Evolutionary conservation across 2,888 invertebrate genomes (phyloP), one percentile per base, ranked within the genome.

Genomic region (Acronicta leporina): DNA sequence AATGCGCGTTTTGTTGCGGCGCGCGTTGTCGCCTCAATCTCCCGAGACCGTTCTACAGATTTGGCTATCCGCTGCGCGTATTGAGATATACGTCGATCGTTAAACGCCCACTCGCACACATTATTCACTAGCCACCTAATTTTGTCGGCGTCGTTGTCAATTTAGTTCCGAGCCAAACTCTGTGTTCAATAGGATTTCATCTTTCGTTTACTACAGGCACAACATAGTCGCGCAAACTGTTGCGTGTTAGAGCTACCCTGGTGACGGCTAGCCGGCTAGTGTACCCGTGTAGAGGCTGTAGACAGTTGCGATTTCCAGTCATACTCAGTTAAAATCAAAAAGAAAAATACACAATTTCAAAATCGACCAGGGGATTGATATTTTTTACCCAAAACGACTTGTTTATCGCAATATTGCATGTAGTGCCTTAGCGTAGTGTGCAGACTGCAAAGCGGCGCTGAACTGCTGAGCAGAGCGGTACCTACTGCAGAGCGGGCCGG

Each of bases 11-110:
- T 80, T 80, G 82, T 81, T 75, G 74, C 71, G 65, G 62, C 67
- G 68, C 70, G 66, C 73, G 73, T 64, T 73, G 59, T 73, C 66
- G 68, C 64, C 76, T 76, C 81, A 76, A 79, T 83, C 84, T 85
- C 86, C 63, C 68, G 82, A 82, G 82, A 81, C 80, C 83, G 82
- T 81, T 82, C 75, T 76, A 80, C 83, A 76, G 70, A 84, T 81
- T 82, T 77, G 82, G 82, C 81, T 76, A 80, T 82, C 63, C 67
- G 56, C 63, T 61, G 68, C 65, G 53, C 56, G 46, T 67, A 75
- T 72, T 75, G 75, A 75, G 72, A 68, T 70, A 73, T 66, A 65
- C 65, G 52, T 62, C 71, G 76, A 64, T 79, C 80, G 80, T 81
- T 77, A 79, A 72, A 71, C 76, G 72, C 63, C 73, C 79, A 71